Conservation (phyloP, 2,113 vertebrate species). For the Trochalopteron elliotii region DNA sequence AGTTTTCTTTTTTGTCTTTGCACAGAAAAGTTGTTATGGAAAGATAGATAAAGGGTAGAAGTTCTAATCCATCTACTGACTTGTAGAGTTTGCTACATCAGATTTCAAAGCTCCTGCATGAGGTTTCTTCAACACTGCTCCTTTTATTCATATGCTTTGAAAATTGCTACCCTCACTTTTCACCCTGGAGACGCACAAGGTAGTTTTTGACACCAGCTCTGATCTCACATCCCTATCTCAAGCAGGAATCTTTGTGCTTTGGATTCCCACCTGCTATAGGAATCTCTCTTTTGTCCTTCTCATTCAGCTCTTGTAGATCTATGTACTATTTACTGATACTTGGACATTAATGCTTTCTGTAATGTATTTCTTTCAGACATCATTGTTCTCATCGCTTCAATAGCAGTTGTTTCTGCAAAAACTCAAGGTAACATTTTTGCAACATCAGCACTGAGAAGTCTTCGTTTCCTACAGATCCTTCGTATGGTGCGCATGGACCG, state of each 20-base stretch:
- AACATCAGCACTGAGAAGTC: constrained; percentile 93
- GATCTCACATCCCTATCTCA: background rate
- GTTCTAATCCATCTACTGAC: background rate
- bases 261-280: background rate
- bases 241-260: background rate
- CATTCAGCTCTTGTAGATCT: background rate
- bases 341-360: constrained; percentile 64
- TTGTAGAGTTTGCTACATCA: background rate
- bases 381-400: constrained; percentile 96
- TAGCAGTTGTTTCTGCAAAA: constrained; percentile 97
- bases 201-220: background rate
- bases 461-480: constrained; percentile 97
- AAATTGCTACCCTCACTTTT: background rate
- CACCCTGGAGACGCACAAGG: background rate
- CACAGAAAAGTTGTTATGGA: background rate
- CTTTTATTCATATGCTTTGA: background rate
- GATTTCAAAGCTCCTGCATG: background rate
- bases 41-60: background rate
- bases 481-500: constrained; percentile 99
- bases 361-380: constrained; percentile 87
- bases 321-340: background rate
- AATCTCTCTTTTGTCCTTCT: background rate
- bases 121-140: background rate
- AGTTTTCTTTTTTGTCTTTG: background rate
- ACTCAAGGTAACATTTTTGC: constrained; percentile 99